Evolutionary conservation across 92 coral and sea anemone genomes (phyloP).

Genomic region (Zoanthus gigantus): DNA sequence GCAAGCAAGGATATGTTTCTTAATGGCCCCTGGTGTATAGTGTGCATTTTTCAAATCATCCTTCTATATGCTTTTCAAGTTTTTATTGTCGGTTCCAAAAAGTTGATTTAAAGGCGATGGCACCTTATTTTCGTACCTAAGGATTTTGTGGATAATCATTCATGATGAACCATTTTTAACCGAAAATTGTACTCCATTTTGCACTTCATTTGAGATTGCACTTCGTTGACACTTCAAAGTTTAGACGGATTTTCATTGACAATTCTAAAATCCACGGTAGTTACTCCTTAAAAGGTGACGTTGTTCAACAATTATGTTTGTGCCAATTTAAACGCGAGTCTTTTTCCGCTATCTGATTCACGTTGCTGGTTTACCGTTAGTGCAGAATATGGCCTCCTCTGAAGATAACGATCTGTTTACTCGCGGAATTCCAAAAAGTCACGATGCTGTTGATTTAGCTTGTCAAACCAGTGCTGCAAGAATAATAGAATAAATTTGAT

Average conservation of each 20-base stretch:
- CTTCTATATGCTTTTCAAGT: not conserved
- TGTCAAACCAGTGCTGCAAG: not conserved
- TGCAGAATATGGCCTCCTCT: not conserved
- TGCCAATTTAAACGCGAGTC: not conserved
- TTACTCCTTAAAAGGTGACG: not conserved
- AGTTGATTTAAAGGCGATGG: not conserved
- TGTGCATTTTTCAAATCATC: not conserved
- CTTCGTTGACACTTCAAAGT: not conserved
- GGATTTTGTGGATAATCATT: not conserved
- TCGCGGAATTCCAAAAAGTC: not conserved
- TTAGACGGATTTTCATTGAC: not conserved
- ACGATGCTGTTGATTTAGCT: not conserved
- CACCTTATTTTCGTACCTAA: not conserved
- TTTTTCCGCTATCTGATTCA: not conserved
- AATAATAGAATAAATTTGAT: not conserved
- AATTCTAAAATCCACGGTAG: not conserved
- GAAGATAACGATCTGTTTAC: slow-evolving; percentile 28
- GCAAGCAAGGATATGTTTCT: not conserved
- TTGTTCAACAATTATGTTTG: not conserved
- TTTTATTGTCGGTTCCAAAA: no score
- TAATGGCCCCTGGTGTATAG: not conserved
- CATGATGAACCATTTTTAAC: not conserved
- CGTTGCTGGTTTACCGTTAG: slow-evolving; percentile 10
- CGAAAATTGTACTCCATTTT: not conserved
- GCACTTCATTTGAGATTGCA: not conserved